These are phyloP conservation scores for Craniophora ligustri DNA, from an alignment of 2,888 invertebrate species.

Conservation along the genomic window DNA sequence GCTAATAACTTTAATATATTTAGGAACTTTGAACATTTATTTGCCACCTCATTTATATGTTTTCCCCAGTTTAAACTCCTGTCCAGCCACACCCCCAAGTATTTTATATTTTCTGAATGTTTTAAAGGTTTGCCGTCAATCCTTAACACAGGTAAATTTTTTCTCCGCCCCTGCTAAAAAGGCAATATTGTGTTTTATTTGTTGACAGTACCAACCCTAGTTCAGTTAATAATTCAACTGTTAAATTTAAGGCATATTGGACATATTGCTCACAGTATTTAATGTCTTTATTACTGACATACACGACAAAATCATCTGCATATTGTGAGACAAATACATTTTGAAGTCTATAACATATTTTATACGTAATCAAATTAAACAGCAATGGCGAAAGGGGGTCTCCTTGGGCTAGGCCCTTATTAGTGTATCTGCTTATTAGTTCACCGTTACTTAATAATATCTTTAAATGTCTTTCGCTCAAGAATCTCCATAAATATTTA, in stretches of 20 bases:
- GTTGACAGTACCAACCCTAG: neutral
- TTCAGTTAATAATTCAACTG: neutral
- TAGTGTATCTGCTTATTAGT: neutral
- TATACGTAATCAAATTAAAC: neutral
- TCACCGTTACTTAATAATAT: neutral
- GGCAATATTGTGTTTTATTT: neutral
- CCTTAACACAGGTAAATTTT: neutral
- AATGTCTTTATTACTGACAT: neutral
- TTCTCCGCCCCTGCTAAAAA: too few relatives aligned
- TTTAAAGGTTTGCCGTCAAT: neutral
- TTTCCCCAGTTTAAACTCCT: slow-evolving; percentile 1
- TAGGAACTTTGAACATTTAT: slow-evolving; percentile 4
- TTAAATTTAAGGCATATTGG: neutral
- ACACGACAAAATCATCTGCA: neutral
- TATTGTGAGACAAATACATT: neutral
- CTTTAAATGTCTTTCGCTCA: neutral
- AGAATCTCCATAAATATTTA: neutral
- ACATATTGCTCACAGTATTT: neutral
- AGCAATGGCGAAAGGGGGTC: neutral
- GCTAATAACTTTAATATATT: slow-evolving; percentile 8
- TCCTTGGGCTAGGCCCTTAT: neutral
- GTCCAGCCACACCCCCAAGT: neutral
- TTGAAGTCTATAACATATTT: neutral
- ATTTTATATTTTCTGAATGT: neutral
- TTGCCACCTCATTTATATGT: slow-evolving; percentile 1